Percentiles rank a stretch among this genome's conserved stretches.
Evolutionary conservation across 2,113 vertebrate species (phyloP).

Genomic region (Scomber colias): DNA sequence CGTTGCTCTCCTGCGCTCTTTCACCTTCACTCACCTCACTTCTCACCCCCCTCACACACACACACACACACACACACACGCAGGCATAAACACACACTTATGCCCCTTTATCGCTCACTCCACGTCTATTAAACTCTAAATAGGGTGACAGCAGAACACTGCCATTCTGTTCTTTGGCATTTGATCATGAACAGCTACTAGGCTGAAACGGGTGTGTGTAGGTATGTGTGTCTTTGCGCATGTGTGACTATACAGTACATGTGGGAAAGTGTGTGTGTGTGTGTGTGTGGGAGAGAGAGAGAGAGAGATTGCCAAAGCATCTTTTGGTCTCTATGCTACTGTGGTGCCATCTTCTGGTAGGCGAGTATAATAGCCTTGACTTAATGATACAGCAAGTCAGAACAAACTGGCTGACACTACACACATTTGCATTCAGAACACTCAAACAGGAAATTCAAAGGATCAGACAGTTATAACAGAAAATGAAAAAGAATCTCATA

Average conservation of each 20-base stretch:
- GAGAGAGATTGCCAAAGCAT: conserved; percentile 23
- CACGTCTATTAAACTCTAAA: conserved; percentile 26
- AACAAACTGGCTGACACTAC: background rate
- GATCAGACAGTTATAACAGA: conserved; percentile 1
- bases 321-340: conserved; percentile 57
- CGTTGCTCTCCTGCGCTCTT: conserved; percentile 28
- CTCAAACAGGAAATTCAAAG: background rate
- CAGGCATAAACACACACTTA: conserved; percentile 6
- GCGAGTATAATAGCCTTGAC: conserved; percentile 21
- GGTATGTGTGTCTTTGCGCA: conserved; percentile 9
- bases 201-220: conserved; percentile 11
- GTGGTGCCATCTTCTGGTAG: conserved; percentile 78
- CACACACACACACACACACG: background rate
- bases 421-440: conserved; percentile 18
- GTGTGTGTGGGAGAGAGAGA: background rate
- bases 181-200: conserved; percentile 26
- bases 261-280: conserved; percentile 1
- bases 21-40: conserved; percentile 37
- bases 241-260: conserved; percentile 10
- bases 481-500: background rate
- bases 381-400: background rate
- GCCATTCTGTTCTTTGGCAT: conserved; percentile 1
- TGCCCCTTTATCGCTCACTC: conserved; percentile 11
- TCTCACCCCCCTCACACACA: conserved; percentile 6
- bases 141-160: too few species aligned